phyloP scores from a whole-genome alignment of 2,113 vertebrate species.

The Nematolebias whitei region DNA sequence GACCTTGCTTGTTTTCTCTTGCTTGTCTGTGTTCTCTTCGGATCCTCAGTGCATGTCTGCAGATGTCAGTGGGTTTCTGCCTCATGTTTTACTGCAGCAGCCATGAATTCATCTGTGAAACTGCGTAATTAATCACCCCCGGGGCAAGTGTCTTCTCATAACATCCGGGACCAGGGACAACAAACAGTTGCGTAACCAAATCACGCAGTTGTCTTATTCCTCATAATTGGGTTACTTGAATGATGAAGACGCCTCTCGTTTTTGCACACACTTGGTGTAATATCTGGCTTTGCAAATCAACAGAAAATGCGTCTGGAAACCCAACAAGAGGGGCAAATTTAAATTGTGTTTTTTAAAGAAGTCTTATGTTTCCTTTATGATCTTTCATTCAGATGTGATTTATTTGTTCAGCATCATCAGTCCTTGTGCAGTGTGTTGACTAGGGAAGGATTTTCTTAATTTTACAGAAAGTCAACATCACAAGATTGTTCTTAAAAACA shows the following conservation, averaged over 20 bases:
- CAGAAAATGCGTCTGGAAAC: constrained; percentile 32
- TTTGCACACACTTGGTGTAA: constrained; percentile 11
- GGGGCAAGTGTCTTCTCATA: constrained; percentile 49
- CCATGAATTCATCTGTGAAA: constrained; percentile 68
- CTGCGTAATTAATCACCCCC: constrained; percentile 59
- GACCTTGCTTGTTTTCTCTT: constrained; percentile 7
- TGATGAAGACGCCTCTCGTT: constrained; percentile 45
- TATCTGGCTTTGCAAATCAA: constrained; percentile 30
- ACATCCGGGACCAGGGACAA: constrained; percentile 61
- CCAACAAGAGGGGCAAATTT: background rate
- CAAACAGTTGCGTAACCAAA: constrained; percentile 58
- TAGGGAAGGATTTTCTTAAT: background rate
- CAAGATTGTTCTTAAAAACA: background rate
- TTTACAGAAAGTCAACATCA: background rate
- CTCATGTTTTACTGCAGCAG: constrained; percentile 40
- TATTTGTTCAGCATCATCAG: constrained; percentile 22
- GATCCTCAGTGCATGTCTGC: background rate
- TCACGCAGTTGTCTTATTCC: constrained; percentile 41
- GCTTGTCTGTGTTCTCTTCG: background rate
- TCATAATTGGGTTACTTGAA: constrained; percentile 48
- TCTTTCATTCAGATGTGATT: constrained; percentile 23
- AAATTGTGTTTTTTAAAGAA: constrained; percentile 18
- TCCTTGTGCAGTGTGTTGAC: background rate
- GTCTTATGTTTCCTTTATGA: constrained; percentile 20
- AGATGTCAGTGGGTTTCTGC: constrained; percentile 21